These are phyloP conservation scores for Nyctalus aviator DNA, from an alignment of 2,797 vertebrate genomes.

Conservation along the genomic window DNA sequence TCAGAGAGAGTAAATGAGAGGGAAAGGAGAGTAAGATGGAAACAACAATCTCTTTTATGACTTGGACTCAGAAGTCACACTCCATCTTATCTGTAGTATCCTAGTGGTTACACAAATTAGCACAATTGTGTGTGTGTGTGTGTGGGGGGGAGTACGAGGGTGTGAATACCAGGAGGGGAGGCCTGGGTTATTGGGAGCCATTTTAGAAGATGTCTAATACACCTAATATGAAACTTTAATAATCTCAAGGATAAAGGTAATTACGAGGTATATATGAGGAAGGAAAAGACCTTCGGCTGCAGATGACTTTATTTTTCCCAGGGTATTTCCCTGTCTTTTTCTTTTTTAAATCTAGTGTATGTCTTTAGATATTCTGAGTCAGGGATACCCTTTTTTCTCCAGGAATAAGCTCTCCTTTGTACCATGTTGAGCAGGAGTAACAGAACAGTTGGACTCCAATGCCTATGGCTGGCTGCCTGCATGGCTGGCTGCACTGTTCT, in stretches of 20 bases:
- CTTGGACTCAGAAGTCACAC: not conserved
- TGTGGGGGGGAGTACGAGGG: no score
- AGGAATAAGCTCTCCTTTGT: constrained; percentile 44
- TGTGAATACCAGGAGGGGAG: not conserved
- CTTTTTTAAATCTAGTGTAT: not conserved
- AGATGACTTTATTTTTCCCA: not conserved
- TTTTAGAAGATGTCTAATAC: not conserved
- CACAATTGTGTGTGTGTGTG: not conserved
- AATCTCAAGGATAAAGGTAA: not conserved
- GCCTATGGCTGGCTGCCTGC: not conserved
- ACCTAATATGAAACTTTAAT: not conserved
- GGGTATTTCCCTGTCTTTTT: constrained; percentile 1
- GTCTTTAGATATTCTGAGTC: not conserved
- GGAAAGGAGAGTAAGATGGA: not conserved
- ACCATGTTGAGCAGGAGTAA: not conserved
- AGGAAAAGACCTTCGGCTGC: not conserved
- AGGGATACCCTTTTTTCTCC: not conserved
- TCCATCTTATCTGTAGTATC: not conserved
- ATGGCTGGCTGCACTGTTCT: not conserved
- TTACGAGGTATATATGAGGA: not conserved
- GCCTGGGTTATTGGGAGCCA: not conserved
- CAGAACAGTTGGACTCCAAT: not conserved
- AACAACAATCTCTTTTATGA: not conserved
- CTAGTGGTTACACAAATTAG: not conserved
- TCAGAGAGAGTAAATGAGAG: not conserved